Evolutionary conservation across 2,113 vertebrate genomes (phyloP).

Genomic region (Salvator merianae): DNA sequence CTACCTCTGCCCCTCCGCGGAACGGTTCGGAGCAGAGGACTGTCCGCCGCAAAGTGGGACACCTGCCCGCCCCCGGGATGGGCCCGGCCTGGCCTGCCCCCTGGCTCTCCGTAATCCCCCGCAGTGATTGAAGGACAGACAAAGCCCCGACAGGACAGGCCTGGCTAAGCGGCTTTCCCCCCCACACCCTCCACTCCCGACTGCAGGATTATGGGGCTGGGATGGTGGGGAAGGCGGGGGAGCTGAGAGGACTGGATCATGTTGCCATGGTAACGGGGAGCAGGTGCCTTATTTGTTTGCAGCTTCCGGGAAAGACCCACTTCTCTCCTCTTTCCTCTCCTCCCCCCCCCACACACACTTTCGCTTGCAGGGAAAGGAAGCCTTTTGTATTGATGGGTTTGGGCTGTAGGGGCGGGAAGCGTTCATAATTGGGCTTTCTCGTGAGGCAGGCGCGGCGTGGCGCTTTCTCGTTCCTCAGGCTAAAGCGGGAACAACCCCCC

Average conservation of each 20-base stretch:
- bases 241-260: neutral
- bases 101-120: neutral
- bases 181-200: neutral
- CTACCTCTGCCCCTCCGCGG: too few relatives aligned
- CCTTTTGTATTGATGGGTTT: neutral
- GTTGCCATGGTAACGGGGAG: conserved; percentile 28
- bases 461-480: neutral
- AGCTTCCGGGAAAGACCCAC: neutral
- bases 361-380: neutral
- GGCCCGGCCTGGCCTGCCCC: too few relatives aligned
- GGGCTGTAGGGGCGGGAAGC: neutral
- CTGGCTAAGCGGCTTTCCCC: conserved; percentile 22
- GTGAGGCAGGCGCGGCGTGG: neutral
- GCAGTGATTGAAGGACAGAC: conserved; percentile 17
- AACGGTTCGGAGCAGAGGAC: too few relatives aligned
- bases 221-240: neutral
- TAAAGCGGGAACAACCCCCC: too few relatives aligned
- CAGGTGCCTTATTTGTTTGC: conserved; percentile 30
- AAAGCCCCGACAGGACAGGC: neutral
- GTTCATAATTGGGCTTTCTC: neutral
- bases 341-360: neutral
- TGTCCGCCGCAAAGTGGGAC: too few relatives aligned
- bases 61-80: too few relatives aligned
- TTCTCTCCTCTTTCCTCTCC: neutral
- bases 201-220: conserved; percentile 11